phyloP scores from a whole-genome alignment of 1,140 invertebrate genomes.

The Drosophila paulistorum region DNA sequence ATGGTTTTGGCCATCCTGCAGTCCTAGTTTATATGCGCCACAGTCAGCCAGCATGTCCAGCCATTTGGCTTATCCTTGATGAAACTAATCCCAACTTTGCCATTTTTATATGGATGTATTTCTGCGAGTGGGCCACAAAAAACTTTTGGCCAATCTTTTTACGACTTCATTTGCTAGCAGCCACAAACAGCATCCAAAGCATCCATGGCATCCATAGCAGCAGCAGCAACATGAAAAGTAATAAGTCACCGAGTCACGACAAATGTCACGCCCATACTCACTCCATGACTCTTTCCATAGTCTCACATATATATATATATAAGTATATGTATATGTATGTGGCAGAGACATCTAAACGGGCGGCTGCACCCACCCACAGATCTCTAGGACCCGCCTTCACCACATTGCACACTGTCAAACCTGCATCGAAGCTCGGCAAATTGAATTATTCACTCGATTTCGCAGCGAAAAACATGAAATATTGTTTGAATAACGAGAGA shows the following conservation, averaged over 20 bases:
- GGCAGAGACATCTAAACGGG: conserved; percentile 30
- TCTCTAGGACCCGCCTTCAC: background rate
- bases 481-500: too few relatives aligned
- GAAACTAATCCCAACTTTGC: conserved; percentile 79
- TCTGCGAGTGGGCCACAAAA: conserved; percentile 72
- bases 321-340: background rate
- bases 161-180: conserved; percentile 75
- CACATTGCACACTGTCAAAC: conserved; percentile 6
- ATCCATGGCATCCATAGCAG: conserved; percentile 14
- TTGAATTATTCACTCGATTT: background rate
- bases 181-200: background rate
- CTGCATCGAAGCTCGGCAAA: background rate
- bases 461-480: background rate
- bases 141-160: conserved; percentile 81
- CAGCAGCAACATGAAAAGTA: conserved; percentile 66
- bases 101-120: conserved; percentile 81
- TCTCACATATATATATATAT: background rate
- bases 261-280: conserved; percentile 51
- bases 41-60: conserved; percentile 60
- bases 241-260: conserved; percentile 76
- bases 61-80: conserved; percentile 81
- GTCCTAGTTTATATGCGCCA: conserved; percentile 58
- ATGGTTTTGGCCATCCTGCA: conserved; percentile 23
- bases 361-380: background rate
- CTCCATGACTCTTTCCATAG: background rate